phyloP scores from a whole-genome alignment of 2,888 invertebrate species.

The Micoletzkya japonica region DNA sequence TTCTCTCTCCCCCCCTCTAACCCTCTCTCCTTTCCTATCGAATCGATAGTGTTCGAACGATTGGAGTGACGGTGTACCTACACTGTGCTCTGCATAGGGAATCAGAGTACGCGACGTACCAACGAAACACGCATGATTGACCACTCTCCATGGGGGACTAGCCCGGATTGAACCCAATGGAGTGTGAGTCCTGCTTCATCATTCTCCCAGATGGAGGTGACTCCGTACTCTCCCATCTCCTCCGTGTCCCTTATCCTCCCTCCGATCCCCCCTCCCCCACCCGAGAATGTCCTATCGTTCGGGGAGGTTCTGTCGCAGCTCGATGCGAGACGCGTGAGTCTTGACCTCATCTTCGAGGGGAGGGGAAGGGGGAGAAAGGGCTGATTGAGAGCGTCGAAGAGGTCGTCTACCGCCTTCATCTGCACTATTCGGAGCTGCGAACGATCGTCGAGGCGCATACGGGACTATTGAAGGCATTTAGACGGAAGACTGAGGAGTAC shows the following conservation, averaged over 20 bases:
- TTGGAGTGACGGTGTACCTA: background rate
- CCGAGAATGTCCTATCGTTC: slow-evolving; percentile 8
- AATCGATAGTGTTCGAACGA: background rate
- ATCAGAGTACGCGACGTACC: too few relatives aligned
- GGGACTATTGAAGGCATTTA: slow-evolving; percentile 1
- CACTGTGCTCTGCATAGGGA: too few relatives aligned
- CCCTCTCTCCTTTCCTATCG: background rate
- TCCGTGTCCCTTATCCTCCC: background rate
- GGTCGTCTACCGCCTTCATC: slow-evolving; percentile 9
- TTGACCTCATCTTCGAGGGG: background rate
- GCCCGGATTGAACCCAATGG: too few relatives aligned
- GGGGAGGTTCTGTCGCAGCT: slow-evolving; percentile 12
- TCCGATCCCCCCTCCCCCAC: background rate
- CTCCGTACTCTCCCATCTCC: too few relatives aligned
- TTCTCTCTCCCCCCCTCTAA: slow-evolving; percentile 1
- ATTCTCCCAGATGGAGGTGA: too few relatives aligned
- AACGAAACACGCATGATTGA: too few relatives aligned
- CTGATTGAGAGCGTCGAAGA: slow-evolving; percentile 13
- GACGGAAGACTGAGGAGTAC: slow-evolving; percentile 5
- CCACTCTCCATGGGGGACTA: too few relatives aligned
- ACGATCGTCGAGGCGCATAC: slow-evolving; percentile 24
- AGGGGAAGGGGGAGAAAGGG: background rate
- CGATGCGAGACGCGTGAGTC: slow-evolving; percentile 13
- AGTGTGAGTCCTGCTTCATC: too few relatives aligned
- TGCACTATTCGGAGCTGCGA: slow-evolving; percentile 19